A percentile compares a stretch with the other conserved stretches of the same genome.
phyloP scores from a whole-genome alignment of 30 jellyfish, hydroid and myxozoan genomes.

The Catostylus mosaicus region DNA sequence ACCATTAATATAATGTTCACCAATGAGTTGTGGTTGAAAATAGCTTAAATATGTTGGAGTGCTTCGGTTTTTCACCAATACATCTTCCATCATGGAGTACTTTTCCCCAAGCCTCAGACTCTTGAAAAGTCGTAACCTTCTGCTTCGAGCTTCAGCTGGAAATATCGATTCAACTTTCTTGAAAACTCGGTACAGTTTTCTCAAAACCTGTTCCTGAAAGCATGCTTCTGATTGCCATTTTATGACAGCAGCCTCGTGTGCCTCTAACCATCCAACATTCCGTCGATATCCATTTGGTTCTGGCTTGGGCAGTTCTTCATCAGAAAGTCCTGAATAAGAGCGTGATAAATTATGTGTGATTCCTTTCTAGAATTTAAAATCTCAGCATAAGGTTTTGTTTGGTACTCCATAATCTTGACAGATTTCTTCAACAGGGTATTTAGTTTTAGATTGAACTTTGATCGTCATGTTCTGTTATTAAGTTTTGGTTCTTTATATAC shows the following conservation, averaged over 20 bases:
- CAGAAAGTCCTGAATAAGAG: conserved; percentile 49
- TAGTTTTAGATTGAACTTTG: no score
- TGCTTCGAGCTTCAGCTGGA: conserved; percentile 44
- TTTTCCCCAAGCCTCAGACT: conserved; percentile 51
- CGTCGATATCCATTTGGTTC: conserved; percentile 52
- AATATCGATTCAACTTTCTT: conserved; percentile 58
- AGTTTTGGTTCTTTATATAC: no score
- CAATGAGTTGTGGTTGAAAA: conserved; percentile 60
- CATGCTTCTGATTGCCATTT: conserved; percentile 70
- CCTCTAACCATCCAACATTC: conserved; percentile 51
- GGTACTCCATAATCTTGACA: no score
- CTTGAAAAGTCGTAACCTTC: conserved; percentile 48
- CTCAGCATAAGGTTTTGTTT: no score
- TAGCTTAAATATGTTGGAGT: conserved; percentile 56
- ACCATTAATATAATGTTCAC: conserved; percentile 67
- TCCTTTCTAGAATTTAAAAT: no score
- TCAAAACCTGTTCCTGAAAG: conserved; percentile 63
- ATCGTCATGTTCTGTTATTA: no score
- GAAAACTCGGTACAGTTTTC: conserved; percentile 18
- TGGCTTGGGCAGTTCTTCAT: conserved; percentile 55
- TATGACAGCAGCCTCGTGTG: conserved; percentile 42
- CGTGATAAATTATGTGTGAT: no score
- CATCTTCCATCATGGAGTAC: conserved; percentile 51
- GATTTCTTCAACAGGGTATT: no score
- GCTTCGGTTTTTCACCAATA: conserved; percentile 48